A percentile compares a stretch with the other conserved stretches of the same genome.
Conservation (phyloP, 2,888 invertebrate genomes). For the Phengaris arion region DNA sequence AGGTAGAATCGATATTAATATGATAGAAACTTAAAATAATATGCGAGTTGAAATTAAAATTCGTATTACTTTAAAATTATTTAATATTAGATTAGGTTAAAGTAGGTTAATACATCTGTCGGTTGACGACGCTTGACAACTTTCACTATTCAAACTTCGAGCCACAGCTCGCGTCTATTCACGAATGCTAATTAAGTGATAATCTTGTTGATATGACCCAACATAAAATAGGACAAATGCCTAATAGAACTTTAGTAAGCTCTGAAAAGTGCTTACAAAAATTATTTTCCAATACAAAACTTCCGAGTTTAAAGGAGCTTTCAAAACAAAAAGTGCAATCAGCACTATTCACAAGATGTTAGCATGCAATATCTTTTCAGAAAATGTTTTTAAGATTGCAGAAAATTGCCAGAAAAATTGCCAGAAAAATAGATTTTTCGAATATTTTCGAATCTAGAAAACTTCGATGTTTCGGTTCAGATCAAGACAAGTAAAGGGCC, state of each 20-base stretch:
- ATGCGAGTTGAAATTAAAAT: conserved; percentile 4
- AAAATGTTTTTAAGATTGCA: too few species aligned
- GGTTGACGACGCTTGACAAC: conserved; percentile 18
- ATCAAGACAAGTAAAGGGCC: neutral
- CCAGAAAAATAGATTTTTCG: neutral
- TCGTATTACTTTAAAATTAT: neutral
- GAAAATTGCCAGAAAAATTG: neutral
- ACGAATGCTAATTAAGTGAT: neutral
- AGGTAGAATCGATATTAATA: neutral
- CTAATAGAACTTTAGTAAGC: neutral
- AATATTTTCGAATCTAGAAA: too few species aligned
- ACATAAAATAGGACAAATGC: neutral
- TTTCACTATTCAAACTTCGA: conserved; percentile 21
- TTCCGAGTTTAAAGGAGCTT: too few species aligned
- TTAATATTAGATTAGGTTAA: conserved; percentile 17
- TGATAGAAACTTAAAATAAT: neutral
- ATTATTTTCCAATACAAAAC: too few species aligned
- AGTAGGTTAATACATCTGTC: conserved; percentile 10
- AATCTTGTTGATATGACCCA: neutral
- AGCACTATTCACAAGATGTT: too few species aligned
- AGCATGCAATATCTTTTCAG: too few species aligned
- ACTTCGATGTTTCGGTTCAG: too few species aligned
- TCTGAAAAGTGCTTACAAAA: too few species aligned
- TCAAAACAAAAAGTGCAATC: too few species aligned
- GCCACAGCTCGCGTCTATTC: neutral